Base-by-base conservation (phyloP, 2,888 invertebrate species). In the Leptinotarsa rubiginosa region DNA sequence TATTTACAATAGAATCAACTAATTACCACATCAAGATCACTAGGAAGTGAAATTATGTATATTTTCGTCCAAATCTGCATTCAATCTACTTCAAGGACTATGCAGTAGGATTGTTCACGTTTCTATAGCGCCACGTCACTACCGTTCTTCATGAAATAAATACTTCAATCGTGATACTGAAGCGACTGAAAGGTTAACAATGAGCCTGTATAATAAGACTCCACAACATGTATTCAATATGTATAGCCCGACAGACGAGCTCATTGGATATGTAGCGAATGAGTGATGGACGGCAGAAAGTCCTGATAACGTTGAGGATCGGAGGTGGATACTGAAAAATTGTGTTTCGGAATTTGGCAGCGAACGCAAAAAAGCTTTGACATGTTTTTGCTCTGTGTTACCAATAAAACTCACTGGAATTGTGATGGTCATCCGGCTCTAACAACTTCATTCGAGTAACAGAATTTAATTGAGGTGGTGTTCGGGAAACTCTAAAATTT, bases 111-210 rank as follows among this genome's bases (percentile, higher is more conserved):
- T 69, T 20, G 15, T 20, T 49, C 66, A 70, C 59, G 67, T 66
- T 64, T 47, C 65, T 59, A 66, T 70, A 73, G 2, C 20, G 64
- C 52, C 74, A 70, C 62, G 74, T 74, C 64, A 67, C 56, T 49
- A 54, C 56, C 65, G 66, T 67, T 56, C 22, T 18, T 56, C 41
- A 69, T 47, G 67, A 70, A 70, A 70, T 69, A 56, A 74, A 74
- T 70, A 70, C 64, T 52, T 47, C 66, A 68, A 54, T 74, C 74
- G 74, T 74, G 74, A 74, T 67, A 41, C 64, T 70, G 70, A 56
- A 74, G 66, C 70, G 62, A 59, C 67, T 70, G 67, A 62, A 74
- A 74, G 22, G 67, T 52, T 65, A 74, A 74, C 74, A 70, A 74
- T 74, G 59, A 70, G 62, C 66, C 59, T 20, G 67, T 18, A 49